These are phyloP conservation scores for Cheilosia vernalis DNA, from an alignment of 2,888 invertebrate species.

Conservation along the genomic window DNA sequence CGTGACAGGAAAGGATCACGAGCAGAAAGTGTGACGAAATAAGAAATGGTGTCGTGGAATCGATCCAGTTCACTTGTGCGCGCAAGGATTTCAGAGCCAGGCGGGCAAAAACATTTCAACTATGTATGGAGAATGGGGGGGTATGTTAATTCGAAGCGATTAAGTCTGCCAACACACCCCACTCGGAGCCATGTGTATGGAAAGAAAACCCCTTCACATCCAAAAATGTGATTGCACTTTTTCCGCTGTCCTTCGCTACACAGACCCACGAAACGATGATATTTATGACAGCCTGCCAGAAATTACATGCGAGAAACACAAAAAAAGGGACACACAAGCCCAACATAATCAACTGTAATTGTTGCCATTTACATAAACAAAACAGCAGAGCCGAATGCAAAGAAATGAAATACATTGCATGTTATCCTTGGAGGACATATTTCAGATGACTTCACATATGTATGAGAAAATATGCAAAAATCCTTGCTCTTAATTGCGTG, in stretches of 20 bases:
- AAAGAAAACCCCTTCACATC: not conserved
- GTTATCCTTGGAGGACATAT: conserved; percentile 73
- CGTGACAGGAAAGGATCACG: conserved; percentile 73
- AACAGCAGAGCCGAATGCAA: conserved; percentile 18
- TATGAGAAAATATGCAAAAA: conserved; percentile 56
- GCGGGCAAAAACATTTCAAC: conserved; percentile 43
- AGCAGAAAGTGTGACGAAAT: conserved; percentile 75
- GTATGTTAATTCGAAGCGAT: conserved; percentile 8
- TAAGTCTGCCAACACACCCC: not conserved
- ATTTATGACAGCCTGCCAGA: conserved; percentile 60
- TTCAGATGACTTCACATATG: conserved; percentile 70
- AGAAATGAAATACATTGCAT: conserved; percentile 58
- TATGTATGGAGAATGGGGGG: conserved; percentile 17
- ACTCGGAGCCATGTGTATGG: not conserved
- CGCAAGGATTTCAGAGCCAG: conserved; percentile 49
- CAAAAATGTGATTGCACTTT: conserved; percentile 18
- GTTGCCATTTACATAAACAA: conserved; percentile 16
- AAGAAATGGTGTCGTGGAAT: conserved; percentile 62
- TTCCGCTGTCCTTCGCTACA: not conserved
- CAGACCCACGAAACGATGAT: conserved; percentile 6
- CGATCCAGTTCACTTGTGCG: conserved; percentile 71
- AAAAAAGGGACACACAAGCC: conserved; percentile 25
- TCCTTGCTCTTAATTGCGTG: conserved; percentile 74
- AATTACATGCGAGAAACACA: conserved; percentile 21
- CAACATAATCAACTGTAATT: conserved; percentile 65